Conservation (phyloP, 1,140 invertebrate genomes). For the Bactericera cockerelli region DNA sequence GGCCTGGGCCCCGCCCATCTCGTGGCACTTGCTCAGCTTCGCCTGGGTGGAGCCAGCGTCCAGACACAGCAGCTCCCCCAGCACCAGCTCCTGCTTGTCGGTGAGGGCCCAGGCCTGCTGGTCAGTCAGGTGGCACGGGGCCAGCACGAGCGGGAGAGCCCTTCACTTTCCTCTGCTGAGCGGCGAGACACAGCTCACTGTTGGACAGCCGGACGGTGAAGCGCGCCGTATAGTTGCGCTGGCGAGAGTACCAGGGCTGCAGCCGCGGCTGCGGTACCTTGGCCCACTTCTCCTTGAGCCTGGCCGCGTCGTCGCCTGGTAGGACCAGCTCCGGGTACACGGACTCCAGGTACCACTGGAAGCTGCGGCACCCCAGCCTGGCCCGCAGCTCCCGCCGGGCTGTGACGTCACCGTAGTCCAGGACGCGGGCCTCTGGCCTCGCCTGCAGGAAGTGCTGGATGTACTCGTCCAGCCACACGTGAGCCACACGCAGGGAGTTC, state of each 20-base stretch:
- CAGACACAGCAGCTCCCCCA: constrained; percentile 70
- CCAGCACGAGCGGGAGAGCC: constrained; percentile 52
- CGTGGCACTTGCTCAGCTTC: constrained; percentile 75
- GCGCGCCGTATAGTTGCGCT: constrained; percentile 49
- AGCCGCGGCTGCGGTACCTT: constrained; percentile 43
- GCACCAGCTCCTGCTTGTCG: constrained; percentile 63
- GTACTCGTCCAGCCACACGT: constrained; percentile 90
- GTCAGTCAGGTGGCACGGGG: constrained; percentile 38
- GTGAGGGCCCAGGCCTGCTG: constrained; percentile 81
- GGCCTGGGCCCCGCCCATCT: constrained; percentile 74
- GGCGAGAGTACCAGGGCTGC: constrained; percentile 62
- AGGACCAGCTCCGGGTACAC: constrained; percentile 70
- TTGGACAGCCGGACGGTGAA: constrained; percentile 48
- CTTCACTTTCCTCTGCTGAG: constrained; percentile 63
- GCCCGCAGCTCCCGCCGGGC: constrained; percentile 51
- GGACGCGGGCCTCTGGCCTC: constrained; percentile 42
- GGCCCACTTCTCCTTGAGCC: constrained; percentile 42
- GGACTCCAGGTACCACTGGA: constrained; percentile 87
- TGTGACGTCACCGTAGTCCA: constrained; percentile 63
- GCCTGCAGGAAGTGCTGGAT: constrained; percentile 63
- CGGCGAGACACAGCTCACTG: constrained; percentile 56
- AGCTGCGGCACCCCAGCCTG: constrained; percentile 63
- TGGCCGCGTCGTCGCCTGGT: constrained; percentile 39
- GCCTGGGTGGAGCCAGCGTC: constrained; percentile 51
- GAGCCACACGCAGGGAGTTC: constrained; percentile 73